Evolutionary conservation across 2,113 vertebrate species (phyloP), one percentile per base, ranked within the genome.

Genomic region (Neofelis nebulosa): DNA sequence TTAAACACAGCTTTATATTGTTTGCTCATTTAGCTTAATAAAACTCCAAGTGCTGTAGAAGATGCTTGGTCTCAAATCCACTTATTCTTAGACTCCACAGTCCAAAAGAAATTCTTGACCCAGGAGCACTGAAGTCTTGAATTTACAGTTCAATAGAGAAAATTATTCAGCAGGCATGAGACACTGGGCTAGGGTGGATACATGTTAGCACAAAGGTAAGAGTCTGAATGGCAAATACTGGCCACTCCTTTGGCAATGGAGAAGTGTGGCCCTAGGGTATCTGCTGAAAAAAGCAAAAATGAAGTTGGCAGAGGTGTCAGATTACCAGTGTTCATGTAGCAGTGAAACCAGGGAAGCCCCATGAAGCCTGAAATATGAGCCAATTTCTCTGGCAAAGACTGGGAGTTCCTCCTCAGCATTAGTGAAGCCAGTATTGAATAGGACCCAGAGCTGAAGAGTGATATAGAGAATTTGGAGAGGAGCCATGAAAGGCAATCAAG

Each of bases 1-100:
- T 38, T 91, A 82, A 91, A 33, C 27, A 78, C 61, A 63, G 92
- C 89, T 97, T 94, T 80, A 74, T 61, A 85, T 52, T 88, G 89
- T 89, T 87, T 93, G 68, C 57, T 88, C 36, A 79, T 87, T 93
- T 74, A 79, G 79, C 36, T 84, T 76, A 93, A 88, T 89, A 76
- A 93, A 95, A 89, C 1, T 25, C 61, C 36, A 93, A 61, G 25
- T 82, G 86, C 82, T 71, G 21, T 36, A 92, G 45, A 91, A 80
- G 33, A n/a, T 69, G 18, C 19, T 79, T 79, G 10, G 31, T 84
- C 36, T 89, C 83, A 92, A 96, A 83, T 73, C 66, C 23, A 63
- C 16, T 31, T 57, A 41, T 36, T 95, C 69, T 90, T 87, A 36
- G 52, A 95, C 27, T 68, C 27, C 1, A n/a, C 48, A 79, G 12